Evolutionary conservation across 2,888 invertebrate genomes (phyloP).

Genomic region (Eretmocerus hayati): DNA sequence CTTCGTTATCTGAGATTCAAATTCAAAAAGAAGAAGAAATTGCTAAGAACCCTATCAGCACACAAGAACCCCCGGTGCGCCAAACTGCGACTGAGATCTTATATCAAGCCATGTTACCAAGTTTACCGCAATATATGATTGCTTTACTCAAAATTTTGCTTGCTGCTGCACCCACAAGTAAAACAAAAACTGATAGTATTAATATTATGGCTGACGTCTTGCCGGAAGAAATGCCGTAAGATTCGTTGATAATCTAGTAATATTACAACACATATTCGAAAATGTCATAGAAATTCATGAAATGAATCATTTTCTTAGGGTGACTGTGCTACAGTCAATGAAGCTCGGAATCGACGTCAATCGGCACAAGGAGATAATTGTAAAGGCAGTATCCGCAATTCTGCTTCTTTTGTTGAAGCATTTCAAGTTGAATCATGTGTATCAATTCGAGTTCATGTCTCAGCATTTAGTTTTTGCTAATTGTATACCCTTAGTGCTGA

Average conservation of each 20-base stretch:
- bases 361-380: constrained; percentile 96
- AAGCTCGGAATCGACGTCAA: constrained; percentile 96
- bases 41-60: constrained; percentile 82
- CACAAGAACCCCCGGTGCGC: constrained; percentile 69
- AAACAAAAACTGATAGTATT: constrained; percentile 94
- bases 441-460: constrained; percentile 99
- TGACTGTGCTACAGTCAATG: constrained; percentile 89
- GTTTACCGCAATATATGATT: constrained; percentile 96
- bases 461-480: constrained; percentile 99
- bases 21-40: constrained; percentile 87
- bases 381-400: constrained; percentile 90
- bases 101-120: constrained; percentile 91
- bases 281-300: too few relatives aligned
- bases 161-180: constrained; percentile 98
- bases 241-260: constrained; percentile 28
- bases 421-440: constrained; percentile 94
- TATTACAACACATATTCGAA: too few relatives aligned
- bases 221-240: constrained; percentile 93
- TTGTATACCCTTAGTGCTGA: constrained; percentile 94
- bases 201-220: constrained; percentile 97
- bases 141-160: constrained; percentile 91
- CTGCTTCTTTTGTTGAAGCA: constrained; percentile 89
- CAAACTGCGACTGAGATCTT: constrained; percentile 81
- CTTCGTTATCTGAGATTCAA: constrained; percentile 87
- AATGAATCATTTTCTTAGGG: constrained; percentile 52